Evolutionary conservation across 2,113 vertebrate genomes (phyloP), one percentile per base, ranked within the genome.

Genomic region (Serinus canaria): DNA sequence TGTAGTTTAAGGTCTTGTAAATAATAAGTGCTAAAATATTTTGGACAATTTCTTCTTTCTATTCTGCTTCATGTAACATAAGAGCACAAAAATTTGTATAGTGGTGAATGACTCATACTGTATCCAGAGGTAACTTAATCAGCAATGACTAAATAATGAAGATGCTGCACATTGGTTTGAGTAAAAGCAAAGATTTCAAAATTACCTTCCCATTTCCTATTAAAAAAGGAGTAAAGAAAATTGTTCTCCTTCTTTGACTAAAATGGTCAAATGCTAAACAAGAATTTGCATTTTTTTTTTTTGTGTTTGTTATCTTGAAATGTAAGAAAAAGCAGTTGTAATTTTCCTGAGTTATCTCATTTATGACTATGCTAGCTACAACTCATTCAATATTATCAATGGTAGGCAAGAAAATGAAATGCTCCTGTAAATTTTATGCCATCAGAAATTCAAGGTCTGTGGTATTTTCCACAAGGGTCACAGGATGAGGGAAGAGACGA

Each of bases 101-200:
- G 66, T 13, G 22, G 43, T 81, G 59, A 89, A 49, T 86, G 79
- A 95, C 59, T 97, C 73, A 83, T 81, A 56, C 86, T 94, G 97
- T 64, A 92, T 87, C 91, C 59, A 79, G 52, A 70, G 72, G 92
- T 97, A 96, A 97, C 79, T 89, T 93, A 75, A 88, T 92, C 87
- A 95, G 47, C 50, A 83, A 20, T 3, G 14, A 95, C 88, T 95
- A 87, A 97, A 93, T 76, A 97, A 67, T 77, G 84, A 90, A 95
- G 81, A 50, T 56, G 37, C 44, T 87, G 35, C 11, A 62, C 63
- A 92, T 14, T 92, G 60, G 62, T 96, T 97, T 96, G 68, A 91
- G 25, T 82, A 90, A 94, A 95, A 87, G 87, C 56, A 97, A 41
- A 83, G 72, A 75, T 90, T 97, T 96, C 56, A 95, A 95, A 97